Evolutionary conservation across 2,797 vertebrate species (phyloP), one percentile per base, ranked within the genome.

Genomic region (Catharus ustulatus): DNA sequence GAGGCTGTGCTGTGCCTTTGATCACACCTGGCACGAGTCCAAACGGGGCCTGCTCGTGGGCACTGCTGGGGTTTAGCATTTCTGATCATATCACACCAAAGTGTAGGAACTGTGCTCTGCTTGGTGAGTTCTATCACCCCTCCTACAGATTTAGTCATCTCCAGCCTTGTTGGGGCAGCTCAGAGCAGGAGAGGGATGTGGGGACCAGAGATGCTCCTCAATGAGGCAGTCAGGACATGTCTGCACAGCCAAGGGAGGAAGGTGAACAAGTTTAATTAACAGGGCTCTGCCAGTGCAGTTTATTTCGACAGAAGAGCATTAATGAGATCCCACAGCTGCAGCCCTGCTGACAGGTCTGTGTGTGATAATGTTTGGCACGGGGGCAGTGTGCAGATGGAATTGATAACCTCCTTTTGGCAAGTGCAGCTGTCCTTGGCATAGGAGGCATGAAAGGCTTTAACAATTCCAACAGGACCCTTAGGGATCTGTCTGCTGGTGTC

Each of bases 241-340:
- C 71, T 91, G 74, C 61, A 62, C 63, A 76, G 55, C 13, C 32
- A 43, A 51, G 63, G 74, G 48, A 96, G 74, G 81, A 77, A 87
- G 78, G 84, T 84, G 89, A 83, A 23, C 0, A 26, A 42, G 55
- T 73, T 92, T 80, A 93, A 89, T 95, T 84, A 89, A 55, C 34
- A 89, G 45, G 36, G 72, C 36, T 85, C 89, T 89, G 34, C 36
- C 61, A 46, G 49, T 10, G 89, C 52, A 42, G 48, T 59, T 88
- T 30, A 64, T 93, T 92, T 61, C 49, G 91, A 73, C 71, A 84
- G 89, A 61, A 23, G 52, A 89, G 67, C 89, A 94, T 91, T 94
- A 94, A 93, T 89, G 90, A 89, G 82, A 22, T 71, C 57, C 89
- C 87, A 3, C 75, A 92, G 89, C 91, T 94, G 81, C 84, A 84